These are phyloP conservation scores for Meganola albula DNA, from an alignment of 2,888 invertebrate genomes.

Conservation along the genomic window DNA sequence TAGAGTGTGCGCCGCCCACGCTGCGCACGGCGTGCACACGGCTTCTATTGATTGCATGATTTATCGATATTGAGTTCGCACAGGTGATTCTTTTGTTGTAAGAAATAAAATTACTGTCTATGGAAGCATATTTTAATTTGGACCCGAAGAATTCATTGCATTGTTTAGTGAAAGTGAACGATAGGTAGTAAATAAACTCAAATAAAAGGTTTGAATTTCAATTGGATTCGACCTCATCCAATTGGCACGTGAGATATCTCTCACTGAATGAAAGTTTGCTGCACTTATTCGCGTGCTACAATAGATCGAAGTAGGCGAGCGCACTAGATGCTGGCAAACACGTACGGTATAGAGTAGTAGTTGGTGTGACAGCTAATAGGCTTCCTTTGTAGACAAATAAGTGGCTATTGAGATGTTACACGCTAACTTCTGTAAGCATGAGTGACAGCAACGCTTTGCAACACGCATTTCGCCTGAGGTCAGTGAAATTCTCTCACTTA, in stretches of 20 bases:
- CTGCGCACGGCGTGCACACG: constrained; percentile 18
- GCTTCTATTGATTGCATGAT: constrained; percentile 47
- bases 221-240: constrained; percentile 23
- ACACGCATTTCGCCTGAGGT: constrained; percentile 38
- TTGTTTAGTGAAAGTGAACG: constrained; percentile 25
- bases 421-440: constrained; percentile 45
- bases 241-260: constrained; percentile 32
- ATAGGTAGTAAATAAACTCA: constrained; percentile 21
- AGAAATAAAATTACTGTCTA: constrained; percentile 26
- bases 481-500: constrained; percentile 38
- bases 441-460: constrained; percentile 43
- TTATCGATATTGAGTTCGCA: constrained; percentile 51
- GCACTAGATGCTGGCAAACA: constrained; percentile 10
- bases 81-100: constrained; percentile 38
- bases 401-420: constrained; percentile 43
- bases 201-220: constrained; percentile 27
- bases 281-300: constrained; percentile 6
- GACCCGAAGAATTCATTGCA: constrained; percentile 10
- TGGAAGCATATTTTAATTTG: constrained; percentile 22
- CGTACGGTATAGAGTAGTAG: constrained; percentile 22
- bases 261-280: constrained; percentile 26
- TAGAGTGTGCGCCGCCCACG: constrained; percentile 18
- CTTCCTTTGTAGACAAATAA: constrained; percentile 38
- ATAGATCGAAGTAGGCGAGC: constrained; percentile 16
- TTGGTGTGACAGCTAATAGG: constrained; percentile 28